These are phyloP conservation scores for Macaria liturata DNA, from an alignment of 2,888 invertebrate genomes.

Conservation along the genomic window DNA sequence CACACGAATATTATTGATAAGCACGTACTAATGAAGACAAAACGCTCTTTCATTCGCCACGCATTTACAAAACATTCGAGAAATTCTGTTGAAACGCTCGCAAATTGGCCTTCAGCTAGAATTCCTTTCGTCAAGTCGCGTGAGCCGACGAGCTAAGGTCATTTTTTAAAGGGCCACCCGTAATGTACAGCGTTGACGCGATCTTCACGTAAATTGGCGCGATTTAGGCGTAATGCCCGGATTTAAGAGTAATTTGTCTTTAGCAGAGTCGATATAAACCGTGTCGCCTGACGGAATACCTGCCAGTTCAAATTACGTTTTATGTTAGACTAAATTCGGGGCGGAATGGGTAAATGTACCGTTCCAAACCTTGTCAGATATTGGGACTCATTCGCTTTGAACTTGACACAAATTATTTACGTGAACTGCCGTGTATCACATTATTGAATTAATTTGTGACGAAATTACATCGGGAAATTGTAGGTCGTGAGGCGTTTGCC, in stretches of 20 bases:
- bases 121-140: conserved; percentile 25
- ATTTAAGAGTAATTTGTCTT: conserved; percentile 44
- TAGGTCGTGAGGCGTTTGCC: too few relatives aligned
- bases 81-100: conserved; percentile 10
- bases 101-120: conserved; percentile 19
- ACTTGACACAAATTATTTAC: conserved; percentile 6
- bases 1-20: not conserved
- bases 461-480: conserved; percentile 2
- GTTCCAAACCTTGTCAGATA: conserved; percentile 21
- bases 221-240: conserved; percentile 48
- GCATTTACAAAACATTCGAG: conserved; percentile 8
- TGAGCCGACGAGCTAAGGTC: conserved; percentile 37
- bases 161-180: conserved; percentile 48
- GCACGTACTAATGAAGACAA: conserved; percentile 1
- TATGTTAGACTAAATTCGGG: conserved; percentile 37
- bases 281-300: conserved; percentile 50
- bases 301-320: conserved; percentile 47
- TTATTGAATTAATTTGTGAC: not conserved
- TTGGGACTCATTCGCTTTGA: conserved; percentile 15
- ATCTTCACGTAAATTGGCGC: conserved; percentile 57
- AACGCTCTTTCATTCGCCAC: not conserved
- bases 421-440: conserved; percentile 1
- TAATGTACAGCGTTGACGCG: conserved; percentile 53
- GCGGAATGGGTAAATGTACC: conserved; percentile 32
- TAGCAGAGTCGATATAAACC: conserved; percentile 46